Percentiles rank a stretch among this genome's conserved stretches.
Conservation (phyloP, 2,113 vertebrate genomes). For the Trachemys scripta region DNA sequence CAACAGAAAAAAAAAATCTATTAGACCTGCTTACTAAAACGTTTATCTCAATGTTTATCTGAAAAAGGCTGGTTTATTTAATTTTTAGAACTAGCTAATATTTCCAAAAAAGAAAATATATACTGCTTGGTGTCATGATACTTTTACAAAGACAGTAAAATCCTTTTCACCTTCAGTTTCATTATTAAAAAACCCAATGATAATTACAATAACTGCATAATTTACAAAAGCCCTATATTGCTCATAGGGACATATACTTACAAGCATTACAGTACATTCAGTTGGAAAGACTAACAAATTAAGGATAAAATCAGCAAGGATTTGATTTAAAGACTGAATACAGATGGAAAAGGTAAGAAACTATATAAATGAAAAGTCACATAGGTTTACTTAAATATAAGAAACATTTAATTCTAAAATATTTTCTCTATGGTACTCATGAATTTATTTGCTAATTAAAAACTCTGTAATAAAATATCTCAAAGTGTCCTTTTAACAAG, state of each 20-base stretch:
- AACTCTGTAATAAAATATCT: constrained; percentile 92
- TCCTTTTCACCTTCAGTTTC: constrained; percentile 73
- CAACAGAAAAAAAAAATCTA: constrained; percentile 48
- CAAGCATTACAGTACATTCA: constrained; percentile 86
- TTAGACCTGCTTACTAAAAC: constrained; percentile 25
- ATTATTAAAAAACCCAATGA: constrained; percentile 81
- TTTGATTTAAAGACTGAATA: constrained; percentile 78
- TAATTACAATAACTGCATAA: constrained; percentile 85
- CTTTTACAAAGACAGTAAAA: constrained; percentile 78
- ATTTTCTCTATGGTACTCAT: constrained; percentile 88
- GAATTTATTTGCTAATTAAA: constrained; percentile 85
- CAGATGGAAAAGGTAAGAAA: constrained; percentile 79
- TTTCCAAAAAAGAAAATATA: constrained; percentile 61
- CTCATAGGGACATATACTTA: constrained; percentile 79
- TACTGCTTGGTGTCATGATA: constrained; percentile 67
- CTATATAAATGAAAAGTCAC: constrained; percentile 86
- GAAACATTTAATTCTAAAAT: constrained; percentile 91
- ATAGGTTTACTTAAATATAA: constrained; percentile 91
- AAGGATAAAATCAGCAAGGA: constrained; percentile 77
- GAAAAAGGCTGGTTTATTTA: constrained; percentile 51
- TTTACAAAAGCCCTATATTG: constrained; percentile 85
- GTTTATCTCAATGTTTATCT: constrained; percentile 6
- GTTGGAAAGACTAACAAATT: constrained; percentile 79
- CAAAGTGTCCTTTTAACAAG: constrained; percentile 82
- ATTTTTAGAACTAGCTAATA: constrained; percentile 41